phyloP scores from a whole-genome alignment of 2,113 vertebrate species.

The Catharus bicknelli region DNA sequence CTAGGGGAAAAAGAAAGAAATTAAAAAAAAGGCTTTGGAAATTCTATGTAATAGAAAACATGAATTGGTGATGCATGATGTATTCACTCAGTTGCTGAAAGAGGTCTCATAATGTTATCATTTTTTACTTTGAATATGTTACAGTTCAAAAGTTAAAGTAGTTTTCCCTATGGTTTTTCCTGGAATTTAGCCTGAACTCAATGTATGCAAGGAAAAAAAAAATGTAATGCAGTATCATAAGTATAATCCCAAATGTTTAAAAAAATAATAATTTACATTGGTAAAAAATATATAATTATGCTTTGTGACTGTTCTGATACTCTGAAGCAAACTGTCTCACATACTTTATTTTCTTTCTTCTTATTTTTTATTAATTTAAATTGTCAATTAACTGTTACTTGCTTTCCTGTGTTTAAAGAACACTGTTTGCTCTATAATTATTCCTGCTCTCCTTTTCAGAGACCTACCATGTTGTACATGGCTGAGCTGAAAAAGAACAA shows the following conservation, averaged over 20 bases:
- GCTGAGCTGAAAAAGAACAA: background rate
- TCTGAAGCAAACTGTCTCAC: background rate
- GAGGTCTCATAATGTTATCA: background rate
- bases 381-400: background rate
- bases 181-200: background rate
- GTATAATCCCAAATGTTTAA: background rate
- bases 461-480: background rate
- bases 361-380: background rate
- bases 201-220: background rate
- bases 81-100: background rate
- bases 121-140: background rate
- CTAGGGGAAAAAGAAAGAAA: too few relatives aligned
- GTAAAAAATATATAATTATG: background rate
- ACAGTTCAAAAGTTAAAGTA: background rate
- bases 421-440: background rate
- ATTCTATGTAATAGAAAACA: background rate
- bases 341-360: background rate
- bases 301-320: background rate
- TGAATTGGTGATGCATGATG: background rate
- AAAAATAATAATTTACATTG: background rate
- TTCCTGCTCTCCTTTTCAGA: background rate
- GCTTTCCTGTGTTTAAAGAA: background rate
- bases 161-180: background rate
- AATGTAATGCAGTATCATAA: background rate
- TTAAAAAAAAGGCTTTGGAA: background rate